phyloP scores from a whole-genome alignment of 2,888 invertebrate genomes.

The Andrena praecox region DNA sequence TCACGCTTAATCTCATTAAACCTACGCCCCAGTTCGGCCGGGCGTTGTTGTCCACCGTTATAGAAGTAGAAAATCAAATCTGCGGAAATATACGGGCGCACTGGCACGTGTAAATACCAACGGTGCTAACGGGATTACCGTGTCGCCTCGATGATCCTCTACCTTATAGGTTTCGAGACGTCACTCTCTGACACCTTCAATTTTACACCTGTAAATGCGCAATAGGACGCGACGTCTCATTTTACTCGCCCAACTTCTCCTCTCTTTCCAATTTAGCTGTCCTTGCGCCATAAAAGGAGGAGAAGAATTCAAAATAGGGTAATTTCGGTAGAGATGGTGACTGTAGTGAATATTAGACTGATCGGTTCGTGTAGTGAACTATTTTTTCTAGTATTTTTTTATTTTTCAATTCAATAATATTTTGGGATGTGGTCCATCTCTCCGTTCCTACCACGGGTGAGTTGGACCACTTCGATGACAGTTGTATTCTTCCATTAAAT shows the following conservation, averaged over 20 bases:
- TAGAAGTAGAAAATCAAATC: conserved; percentile 63
- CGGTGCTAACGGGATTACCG: conserved; percentile 57
- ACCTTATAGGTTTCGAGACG: conserved; percentile 44
- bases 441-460: too few relatives aligned
- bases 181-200: conserved; percentile 3
- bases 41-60: conserved; percentile 43
- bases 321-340: too few relatives aligned
- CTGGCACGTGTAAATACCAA: conserved; percentile 52
- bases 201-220: conserved; percentile 7
- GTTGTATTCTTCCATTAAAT: too few relatives aligned
- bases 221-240: neutral
- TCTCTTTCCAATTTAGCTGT: too few relatives aligned
- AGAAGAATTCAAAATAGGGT: too few relatives aligned
- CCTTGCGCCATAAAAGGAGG: too few relatives aligned
- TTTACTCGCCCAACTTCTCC: neutral
- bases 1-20: conserved; percentile 70
- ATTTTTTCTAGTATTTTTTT: too few relatives aligned
- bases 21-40: conserved; percentile 26
- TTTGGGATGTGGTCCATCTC: too few relatives aligned
- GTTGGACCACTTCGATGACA: too few relatives aligned
- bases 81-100: conserved; percentile 56
- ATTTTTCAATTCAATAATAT: too few relatives aligned
- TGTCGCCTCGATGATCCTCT: conserved; percentile 60
- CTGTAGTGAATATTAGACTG: too few relatives aligned
- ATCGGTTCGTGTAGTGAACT: too few relatives aligned